Evolutionary conservation across 2,888 invertebrate genomes (phyloP).

Genomic region (Spisula subtruncata): DNA sequence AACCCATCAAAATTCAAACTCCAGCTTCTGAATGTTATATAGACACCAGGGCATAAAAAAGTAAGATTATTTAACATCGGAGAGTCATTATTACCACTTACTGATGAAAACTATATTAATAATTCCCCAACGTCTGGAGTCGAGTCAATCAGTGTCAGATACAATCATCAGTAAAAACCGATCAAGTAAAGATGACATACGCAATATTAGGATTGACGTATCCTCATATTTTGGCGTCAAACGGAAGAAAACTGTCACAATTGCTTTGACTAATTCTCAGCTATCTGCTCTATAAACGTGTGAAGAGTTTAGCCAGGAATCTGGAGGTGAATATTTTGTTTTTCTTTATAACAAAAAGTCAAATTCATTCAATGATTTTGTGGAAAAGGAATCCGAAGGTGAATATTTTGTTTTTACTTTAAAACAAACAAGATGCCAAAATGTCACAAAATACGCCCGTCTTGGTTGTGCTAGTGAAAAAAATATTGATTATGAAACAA

Average conservation of each 20-base stretch:
- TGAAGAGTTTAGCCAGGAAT: neutral
- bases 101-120: conserved; percentile 27
- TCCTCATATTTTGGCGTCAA: conserved; percentile 18
- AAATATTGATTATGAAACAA: too few species aligned
- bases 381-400: too few species aligned
- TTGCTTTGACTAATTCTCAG: neutral
- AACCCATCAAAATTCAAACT: too few species aligned
- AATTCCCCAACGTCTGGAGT: neutral
- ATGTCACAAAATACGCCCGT: too few species aligned
- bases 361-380: too few species aligned
- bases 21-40: too few species aligned
- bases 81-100: neutral
- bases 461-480: too few species aligned
- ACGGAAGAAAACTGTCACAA: neutral
- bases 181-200: neutral
- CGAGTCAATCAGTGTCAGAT: neutral
- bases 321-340: too few species aligned
- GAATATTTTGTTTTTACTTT: too few species aligned
- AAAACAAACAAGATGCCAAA: too few species aligned
- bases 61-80: neutral
- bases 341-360: too few species aligned
- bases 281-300: neutral
- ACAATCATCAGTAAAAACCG: neutral
- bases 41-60: too few species aligned
- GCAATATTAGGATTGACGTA: conserved; percentile 1